Evolutionary conservation across 2,113 vertebrate species (phyloP).

Genomic region (Formicarius rufipectus): DNA sequence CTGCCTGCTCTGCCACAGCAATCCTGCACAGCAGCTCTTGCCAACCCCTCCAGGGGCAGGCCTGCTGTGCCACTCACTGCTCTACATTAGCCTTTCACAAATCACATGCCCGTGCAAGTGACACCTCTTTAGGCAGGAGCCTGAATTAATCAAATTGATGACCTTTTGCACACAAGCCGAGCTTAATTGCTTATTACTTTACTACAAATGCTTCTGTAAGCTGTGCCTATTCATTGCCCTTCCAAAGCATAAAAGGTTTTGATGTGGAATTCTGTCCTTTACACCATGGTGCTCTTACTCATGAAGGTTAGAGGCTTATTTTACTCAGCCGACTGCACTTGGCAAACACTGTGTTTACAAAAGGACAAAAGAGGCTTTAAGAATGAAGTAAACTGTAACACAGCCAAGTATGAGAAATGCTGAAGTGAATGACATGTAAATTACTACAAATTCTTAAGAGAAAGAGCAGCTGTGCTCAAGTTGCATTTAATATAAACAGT

Average conservation of each 20-base stretch:
- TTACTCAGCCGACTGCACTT: background rate
- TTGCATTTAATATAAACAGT: background rate
- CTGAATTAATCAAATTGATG: background rate
- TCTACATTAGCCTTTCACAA: background rate
- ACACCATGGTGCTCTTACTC: background rate
- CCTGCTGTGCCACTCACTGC: background rate
- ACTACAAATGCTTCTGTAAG: background rate
- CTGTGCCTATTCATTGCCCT: background rate
- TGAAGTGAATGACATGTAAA: background rate
- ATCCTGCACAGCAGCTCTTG: background rate
- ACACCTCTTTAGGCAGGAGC: background rate
- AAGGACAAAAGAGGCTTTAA: background rate
- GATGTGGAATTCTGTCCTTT: background rate
- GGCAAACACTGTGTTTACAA: background rate
- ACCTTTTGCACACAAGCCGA: background rate
- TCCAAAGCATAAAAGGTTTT: background rate
- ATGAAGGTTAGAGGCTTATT: background rate
- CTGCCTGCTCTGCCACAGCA: background rate
- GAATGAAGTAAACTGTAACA: background rate
- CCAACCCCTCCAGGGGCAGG: fast-evolving
- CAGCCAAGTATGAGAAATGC: background rate
- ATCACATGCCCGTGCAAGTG: background rate
- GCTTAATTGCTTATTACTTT: background rate
- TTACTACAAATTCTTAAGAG: background rate
- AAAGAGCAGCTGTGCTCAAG: background rate